phyloP scores from a whole-genome alignment of 2,797 vertebrate genomes.

The Sebastes matsubarae region DNA sequence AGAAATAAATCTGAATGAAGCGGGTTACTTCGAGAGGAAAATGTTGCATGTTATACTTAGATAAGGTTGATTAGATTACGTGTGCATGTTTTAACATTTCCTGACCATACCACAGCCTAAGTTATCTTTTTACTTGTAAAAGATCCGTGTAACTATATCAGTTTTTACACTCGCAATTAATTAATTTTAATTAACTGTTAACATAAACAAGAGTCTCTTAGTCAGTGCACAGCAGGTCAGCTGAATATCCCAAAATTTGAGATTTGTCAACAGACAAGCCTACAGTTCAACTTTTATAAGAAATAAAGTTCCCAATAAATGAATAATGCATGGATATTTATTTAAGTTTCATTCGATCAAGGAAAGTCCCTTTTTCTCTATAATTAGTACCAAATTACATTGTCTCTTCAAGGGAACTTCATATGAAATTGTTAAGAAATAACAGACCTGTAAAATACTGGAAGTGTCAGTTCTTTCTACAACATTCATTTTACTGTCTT shows the following conservation, averaged over 20 bases:
- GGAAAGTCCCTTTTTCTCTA: background rate
- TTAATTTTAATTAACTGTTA: background rate
- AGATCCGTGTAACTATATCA: background rate
- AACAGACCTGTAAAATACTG: background rate
- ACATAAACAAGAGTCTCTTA: background rate
- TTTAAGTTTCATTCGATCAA: background rate
- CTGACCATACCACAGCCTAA: background rate
- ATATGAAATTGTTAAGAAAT: background rate
- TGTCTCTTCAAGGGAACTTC: background rate
- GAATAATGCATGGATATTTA: background rate
- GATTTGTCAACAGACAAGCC: too few species aligned
- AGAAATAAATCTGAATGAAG: background rate
- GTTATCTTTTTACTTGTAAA: background rate
- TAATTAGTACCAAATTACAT: background rate
- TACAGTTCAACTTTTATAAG: too few species aligned
- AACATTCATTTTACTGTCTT: background rate
- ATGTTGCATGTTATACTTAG: background rate
- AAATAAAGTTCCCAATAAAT: too few species aligned
- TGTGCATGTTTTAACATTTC: background rate
- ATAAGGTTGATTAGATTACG: background rate
- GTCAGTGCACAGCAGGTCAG: too few species aligned
- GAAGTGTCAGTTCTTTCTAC: background rate
- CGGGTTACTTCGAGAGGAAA: background rate
- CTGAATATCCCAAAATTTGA: too few species aligned
- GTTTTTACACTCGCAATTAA: background rate